These are phyloP conservation scores for Bruchidius siliquastri DNA, from an alignment of 2,888 invertebrate species.

Conservation along the genomic window DNA sequence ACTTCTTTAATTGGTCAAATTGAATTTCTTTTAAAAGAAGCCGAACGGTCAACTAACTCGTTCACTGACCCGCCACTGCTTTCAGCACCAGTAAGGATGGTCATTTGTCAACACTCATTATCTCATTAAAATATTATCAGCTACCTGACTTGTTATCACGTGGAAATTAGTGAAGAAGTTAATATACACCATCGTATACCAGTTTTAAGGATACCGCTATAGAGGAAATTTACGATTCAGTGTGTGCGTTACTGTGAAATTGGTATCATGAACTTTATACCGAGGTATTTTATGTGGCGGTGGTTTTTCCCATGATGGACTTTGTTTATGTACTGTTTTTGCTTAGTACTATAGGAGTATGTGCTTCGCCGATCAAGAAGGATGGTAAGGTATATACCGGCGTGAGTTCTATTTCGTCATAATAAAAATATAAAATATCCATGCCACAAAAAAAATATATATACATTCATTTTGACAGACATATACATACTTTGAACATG, in stretches of 20 bases:
- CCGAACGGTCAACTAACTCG: too few relatives aligned
- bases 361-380: slow-evolving; percentile 10
- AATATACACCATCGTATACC: not conserved
- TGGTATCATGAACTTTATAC: not conserved
- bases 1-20: too few relatives aligned
- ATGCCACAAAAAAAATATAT: too few relatives aligned
- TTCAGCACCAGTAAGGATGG: not conserved
- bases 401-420: not conserved
- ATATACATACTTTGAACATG: too few relatives aligned
- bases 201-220: not conserved
- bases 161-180: not conserved
- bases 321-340: slow-evolving; percentile 14
- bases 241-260: not conserved
- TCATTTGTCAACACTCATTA: not conserved
- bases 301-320: not conserved
- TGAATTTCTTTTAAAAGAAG: too few relatives aligned
- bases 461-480: too few relatives aligned
- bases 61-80: not conserved
- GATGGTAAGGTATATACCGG: slow-evolving; percentile 14
- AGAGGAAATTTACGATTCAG: not conserved
- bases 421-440: too few relatives aligned
- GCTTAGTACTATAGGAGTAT: slow-evolving; percentile 10
- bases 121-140: not conserved
- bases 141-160: not conserved
- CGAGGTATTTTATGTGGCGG: not conserved